These are phyloP conservation scores for Tachuris rubrigastra DNA, from an alignment of 2,113 vertebrate species.

Conservation along the genomic window DNA sequence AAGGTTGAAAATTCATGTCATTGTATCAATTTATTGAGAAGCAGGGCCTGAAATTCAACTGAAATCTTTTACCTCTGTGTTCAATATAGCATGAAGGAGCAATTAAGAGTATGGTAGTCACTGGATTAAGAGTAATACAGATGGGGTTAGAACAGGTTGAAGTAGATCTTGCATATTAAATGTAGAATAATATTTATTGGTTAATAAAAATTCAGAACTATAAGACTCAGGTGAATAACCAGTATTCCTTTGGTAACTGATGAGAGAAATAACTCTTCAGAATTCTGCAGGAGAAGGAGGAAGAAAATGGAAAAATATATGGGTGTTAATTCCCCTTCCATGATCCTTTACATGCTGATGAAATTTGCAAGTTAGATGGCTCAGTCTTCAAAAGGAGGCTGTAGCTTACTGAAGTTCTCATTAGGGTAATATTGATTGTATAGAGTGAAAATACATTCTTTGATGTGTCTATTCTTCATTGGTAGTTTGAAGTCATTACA, in stretches of 20 bases:
- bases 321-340: neutral
- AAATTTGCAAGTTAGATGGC: constrained; percentile 37
- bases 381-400: constrained; percentile 20
- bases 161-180: neutral
- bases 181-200: neutral
- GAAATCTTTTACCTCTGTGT: neutral
- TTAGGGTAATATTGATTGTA: neutral
- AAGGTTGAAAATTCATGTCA: neutral
- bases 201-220: neutral
- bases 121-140: neutral
- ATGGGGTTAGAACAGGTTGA: neutral
- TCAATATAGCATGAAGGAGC: neutral
- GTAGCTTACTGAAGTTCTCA: neutral
- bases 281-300: neutral
- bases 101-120: neutral
- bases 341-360: neutral
- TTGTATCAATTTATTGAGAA: neutral
- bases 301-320: neutral
- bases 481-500: neutral
- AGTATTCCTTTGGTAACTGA: neutral
- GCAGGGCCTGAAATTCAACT: neutral
- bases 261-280: neutral
- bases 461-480: neutral
- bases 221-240: neutral
- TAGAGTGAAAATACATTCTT: neutral